Evolutionary conservation across 1,140 invertebrate species (phyloP).

Genomic region (Portunus trituberculatus): DNA sequence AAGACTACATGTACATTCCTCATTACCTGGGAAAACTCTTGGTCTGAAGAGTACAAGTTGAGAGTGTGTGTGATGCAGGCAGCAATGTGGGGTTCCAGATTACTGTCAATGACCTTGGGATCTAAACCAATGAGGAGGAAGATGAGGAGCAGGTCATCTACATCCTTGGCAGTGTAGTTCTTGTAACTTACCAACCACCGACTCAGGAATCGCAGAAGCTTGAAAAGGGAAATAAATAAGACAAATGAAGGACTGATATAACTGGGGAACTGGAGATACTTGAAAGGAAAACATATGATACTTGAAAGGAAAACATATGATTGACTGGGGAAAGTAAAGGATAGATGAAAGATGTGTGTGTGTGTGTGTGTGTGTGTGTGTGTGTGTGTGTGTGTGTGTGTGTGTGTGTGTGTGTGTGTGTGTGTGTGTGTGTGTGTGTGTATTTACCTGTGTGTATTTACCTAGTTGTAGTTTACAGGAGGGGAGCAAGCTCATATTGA

Average conservation of each 20-base stretch:
- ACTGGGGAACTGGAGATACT: too few relatives aligned
- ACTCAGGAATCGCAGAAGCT: constrained; percentile 36
- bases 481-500: too few relatives aligned
- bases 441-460: too few relatives aligned
- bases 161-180: not conserved
- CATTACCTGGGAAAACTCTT: constrained; percentile 33
- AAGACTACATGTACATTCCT: too few relatives aligned
- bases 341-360: not conserved
- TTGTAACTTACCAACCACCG: not conserved
- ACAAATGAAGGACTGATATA: too few relatives aligned
- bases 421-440: too few relatives aligned
- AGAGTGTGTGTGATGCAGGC: constrained; percentile 31
- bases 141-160: not conserved
- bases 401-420: too few relatives aligned
- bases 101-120: constrained; percentile 8
- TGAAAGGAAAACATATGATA: too few relatives aligned
- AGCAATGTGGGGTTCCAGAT: not conserved
- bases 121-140: constrained; percentile 29
- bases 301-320: too few relatives aligned
- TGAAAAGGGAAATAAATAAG: not conserved
- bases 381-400: too few relatives aligned
- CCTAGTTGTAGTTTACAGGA: too few relatives aligned
- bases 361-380: too few relatives aligned
- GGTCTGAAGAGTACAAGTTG: not conserved
- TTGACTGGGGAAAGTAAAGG: not conserved